A percentile compares a stretch with the other conserved stretches of the same genome.
phyloP scores from a whole-genome alignment of 2,888 invertebrate species.

The Poecilobothrus nobilitatus region DNA sequence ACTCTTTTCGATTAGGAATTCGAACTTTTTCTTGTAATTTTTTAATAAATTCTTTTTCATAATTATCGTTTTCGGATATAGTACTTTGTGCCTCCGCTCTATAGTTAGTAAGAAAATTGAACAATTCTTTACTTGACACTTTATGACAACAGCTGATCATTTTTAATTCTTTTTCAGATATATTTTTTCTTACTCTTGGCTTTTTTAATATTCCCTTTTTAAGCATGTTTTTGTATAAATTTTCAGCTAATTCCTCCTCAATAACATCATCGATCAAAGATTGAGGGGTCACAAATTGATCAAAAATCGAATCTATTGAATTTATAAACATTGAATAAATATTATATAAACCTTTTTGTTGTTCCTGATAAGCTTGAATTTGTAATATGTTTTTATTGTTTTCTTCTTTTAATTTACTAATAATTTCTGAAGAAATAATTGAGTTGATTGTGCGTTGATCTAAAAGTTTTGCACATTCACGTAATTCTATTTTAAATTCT shows the following conservation, averaged over 20 bases:
- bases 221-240: neutral
- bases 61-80: neutral
- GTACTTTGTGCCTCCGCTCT: no score
- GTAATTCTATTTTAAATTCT: conserved; percentile 11
- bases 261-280: neutral
- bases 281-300: neutral
- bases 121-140: neutral
- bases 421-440: conserved; percentile 10
- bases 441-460: neutral
- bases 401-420: conserved; percentile 7
- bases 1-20: neutral
- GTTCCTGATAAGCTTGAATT: conserved; percentile 16
- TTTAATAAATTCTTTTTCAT: neutral
- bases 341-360: conserved; percentile 8
- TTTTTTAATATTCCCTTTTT: neutral
- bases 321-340: neutral
- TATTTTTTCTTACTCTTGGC: neutral
- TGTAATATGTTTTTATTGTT: conserved; percentile 12
- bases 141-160: neutral
- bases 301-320: neutral
- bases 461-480: conserved; percentile 12
- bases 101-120: neutral
- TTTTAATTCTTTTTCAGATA: neutral
- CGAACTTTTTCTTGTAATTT: neutral
- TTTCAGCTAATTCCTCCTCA: neutral